A percentile compares a stretch with the other conserved stretches of the same genome.
Evolutionary conservation across 2,113 vertebrate genomes (phyloP).

Genomic region (Ptilonorhynchus violaceus): DNA sequence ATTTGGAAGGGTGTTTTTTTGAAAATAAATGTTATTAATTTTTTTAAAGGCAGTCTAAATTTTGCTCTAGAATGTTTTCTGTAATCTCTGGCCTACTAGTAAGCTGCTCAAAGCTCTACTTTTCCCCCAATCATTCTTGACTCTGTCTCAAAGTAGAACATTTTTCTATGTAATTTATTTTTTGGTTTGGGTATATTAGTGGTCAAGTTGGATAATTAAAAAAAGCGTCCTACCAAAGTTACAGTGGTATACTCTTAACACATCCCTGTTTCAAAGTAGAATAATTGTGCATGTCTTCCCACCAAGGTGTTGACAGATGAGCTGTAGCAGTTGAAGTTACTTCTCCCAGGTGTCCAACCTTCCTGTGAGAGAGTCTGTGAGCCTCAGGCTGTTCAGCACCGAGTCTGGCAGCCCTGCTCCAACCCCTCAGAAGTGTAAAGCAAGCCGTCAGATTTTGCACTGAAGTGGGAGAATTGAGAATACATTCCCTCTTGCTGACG

Average conservation of each 20-base stretch:
- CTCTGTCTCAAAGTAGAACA: not conserved
- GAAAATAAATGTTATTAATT: not conserved
- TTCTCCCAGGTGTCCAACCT: not conserved
- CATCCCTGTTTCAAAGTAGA: not conserved
- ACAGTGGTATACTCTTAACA: not conserved
- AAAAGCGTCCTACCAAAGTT: not conserved
- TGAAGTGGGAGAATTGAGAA: not conserved
- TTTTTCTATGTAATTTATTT: not conserved
- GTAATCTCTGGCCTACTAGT: not conserved
- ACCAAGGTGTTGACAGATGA: not conserved
- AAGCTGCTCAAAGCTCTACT: not conserved
- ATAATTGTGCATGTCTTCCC: not conserved
- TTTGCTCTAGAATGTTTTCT: not conserved
- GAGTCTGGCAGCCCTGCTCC: not conserved
- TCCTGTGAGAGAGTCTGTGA: not conserved
- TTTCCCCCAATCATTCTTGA: not conserved
- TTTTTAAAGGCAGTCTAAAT: not conserved
- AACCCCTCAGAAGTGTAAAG: not conserved
- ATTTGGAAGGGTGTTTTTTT: not conserved
- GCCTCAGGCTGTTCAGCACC: not conserved
- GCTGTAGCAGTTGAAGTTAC: not conserved
- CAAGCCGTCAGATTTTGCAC: not conserved
- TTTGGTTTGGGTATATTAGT: not conserved
- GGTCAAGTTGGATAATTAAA: not conserved
- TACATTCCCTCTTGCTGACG: not conserved